These are phyloP conservation scores for Oxyruncus cristatus DNA, from an alignment of 2,113 vertebrate species.

Conservation along the genomic window DNA sequence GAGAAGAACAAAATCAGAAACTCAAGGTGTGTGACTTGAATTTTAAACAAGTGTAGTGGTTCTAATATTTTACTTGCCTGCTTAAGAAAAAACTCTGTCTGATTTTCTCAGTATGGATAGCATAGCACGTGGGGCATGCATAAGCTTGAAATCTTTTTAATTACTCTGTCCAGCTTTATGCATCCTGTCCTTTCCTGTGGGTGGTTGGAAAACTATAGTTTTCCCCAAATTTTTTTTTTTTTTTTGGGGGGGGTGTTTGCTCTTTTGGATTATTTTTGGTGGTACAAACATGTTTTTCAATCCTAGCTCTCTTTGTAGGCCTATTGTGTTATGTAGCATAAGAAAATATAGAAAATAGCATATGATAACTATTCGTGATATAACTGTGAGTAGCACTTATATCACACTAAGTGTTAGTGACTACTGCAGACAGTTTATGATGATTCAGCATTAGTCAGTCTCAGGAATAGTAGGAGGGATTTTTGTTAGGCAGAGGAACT, in stretches of 20 bases:
- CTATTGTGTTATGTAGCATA: neutral
- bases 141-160: neutral
- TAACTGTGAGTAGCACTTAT: neutral
- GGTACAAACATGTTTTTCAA: neutral
- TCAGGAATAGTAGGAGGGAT: neutral
- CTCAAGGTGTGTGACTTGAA: neutral
- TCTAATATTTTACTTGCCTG: neutral
- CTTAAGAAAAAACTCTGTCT: neutral
- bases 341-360: neutral
- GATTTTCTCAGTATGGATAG: neutral
- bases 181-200: neutral
- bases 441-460: neutral
- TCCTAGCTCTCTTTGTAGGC: neutral
- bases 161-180: neutral
- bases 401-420: neutral
- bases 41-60: neutral
- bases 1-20: neutral
- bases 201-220: neutral
- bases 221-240: neutral
- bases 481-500: neutral
- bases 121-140: neutral
- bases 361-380: neutral
- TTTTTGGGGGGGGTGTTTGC: neutral
- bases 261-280: neutral
- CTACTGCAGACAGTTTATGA: neutral